A percentile compares a stretch with the other conserved stretches of the same genome.
phyloP scores from a whole-genome alignment of 2,888 invertebrate species.

The Trichogramma evanescens region DNA sequence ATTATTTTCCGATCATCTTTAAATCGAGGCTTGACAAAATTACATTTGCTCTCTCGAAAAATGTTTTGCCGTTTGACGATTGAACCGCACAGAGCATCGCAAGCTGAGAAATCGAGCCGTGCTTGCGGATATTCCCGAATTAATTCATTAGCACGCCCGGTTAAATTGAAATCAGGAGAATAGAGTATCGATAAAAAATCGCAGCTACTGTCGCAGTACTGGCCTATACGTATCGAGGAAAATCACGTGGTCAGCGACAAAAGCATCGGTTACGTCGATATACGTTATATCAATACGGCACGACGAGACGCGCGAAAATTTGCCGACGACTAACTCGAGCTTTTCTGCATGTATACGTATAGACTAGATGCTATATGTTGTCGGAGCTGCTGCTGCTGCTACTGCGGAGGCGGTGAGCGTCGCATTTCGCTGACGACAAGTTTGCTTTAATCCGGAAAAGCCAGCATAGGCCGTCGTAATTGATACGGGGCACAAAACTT shows the following conservation, averaged over 20 bases:
- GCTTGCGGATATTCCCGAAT: background rate
- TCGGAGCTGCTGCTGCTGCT: slow-evolving; percentile 9
- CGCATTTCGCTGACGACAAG: slow-evolving; percentile 37
- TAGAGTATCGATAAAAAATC: background rate
- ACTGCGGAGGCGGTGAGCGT: slow-evolving; percentile 22
- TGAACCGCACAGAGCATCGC: background rate
- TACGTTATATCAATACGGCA: background rate
- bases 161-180: slow-evolving; percentile 11
- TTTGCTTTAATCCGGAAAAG: slow-evolving; percentile 48
- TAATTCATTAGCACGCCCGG: slow-evolving; percentile 8
- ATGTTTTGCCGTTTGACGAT: background rate
- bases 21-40: background rate
- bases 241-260: too few species aligned
- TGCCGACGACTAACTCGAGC: slow-evolving; percentile 18
- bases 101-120: background rate
- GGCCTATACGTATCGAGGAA: too few species aligned
- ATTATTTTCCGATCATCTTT: background rate
- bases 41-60: background rate
- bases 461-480: slow-evolving; percentile 44
- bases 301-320: background rate
- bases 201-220: background rate
- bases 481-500: slow-evolving; percentile 38
- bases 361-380: background rate
- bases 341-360: slow-evolving; percentile 21
- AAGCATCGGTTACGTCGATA: too few species aligned